Evolutionary conservation across 2,797 vertebrate genomes (phyloP), one percentile per base, ranked within the genome.

Genomic region (Myotis findleyi): DNA sequence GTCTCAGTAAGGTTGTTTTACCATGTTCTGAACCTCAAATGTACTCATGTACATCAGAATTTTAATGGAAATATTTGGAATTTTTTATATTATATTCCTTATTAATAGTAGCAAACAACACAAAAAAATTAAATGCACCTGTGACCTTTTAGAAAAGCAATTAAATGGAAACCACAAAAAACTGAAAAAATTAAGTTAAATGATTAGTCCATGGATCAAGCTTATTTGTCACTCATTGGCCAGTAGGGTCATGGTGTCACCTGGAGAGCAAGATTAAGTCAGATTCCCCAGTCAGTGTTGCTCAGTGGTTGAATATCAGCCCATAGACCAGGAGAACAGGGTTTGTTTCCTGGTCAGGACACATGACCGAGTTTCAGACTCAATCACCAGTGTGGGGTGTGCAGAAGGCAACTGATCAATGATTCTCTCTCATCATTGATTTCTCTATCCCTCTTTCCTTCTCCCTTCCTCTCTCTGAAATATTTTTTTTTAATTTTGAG

Each of bases 211-310:
- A 93, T 96, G 91, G 94, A 87, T 94, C 72, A 96, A 96, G 90
- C 5, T 76, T 91, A 81, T 23, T 44, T 84, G 69, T 97, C 41
- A 72, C 95, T 97, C 79, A 55, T 82, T 94, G 95, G 53, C 64
- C 51, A 83, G 4, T 5, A 80, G 96, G 72, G 57, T 92, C 95
- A 88, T 79, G 30, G 77, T 73, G 81, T 83, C 86, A 97, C 97
- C 94, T 95, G 38, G 6, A 98, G 97, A 97, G 95, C 72, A 97
- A 92, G 51, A 93, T 77, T 93, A 87, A 82, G 73, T 96, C 95
- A 96, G 85, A 96, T 21, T 30, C 27, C 59, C 59, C 25, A 14
- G 13, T 62, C 59, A 30, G 59, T 30, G 27, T 30, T 12, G 12
- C 57, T 59, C 57, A 59, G 25, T 59, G 59, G 12, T 14, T 62